A percentile compares a stretch with the other conserved stretches of the same genome.
Conservation (phyloP, 2,113 vertebrate genomes). For the Peromyscus leucopus region DNA sequence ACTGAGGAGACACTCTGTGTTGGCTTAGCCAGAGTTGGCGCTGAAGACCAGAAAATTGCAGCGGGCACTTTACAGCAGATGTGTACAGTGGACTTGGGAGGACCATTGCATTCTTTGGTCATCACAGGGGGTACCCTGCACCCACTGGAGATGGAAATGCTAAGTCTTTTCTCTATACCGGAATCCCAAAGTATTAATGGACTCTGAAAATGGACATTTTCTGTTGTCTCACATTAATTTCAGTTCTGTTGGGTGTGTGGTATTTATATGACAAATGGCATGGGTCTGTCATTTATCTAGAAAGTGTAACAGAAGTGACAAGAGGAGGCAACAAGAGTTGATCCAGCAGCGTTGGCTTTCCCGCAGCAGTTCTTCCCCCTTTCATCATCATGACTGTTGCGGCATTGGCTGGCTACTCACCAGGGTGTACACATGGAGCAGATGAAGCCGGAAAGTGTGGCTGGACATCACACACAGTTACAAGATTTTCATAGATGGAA, state of each 20-base stretch:
- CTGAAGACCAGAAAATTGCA: conserved; percentile 91
- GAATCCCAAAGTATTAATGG: conserved; percentile 80
- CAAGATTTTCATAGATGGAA: conserved; percentile 35
- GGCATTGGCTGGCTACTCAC: not conserved
- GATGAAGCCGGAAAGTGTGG: not conserved
- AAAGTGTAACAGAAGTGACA: conserved; percentile 17
- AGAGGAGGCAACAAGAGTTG: not conserved
- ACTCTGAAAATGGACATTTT: conserved; percentile 75
- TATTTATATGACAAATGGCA: not conserved
- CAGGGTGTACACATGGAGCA: not conserved
- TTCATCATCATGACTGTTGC: not conserved
- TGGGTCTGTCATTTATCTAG: not conserved
- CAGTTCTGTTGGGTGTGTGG: not conserved
- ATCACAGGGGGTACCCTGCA: conserved; percentile 94
- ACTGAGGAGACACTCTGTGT: conserved; percentile 90
- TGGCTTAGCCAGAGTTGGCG: conserved; percentile 93
- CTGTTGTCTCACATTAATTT: not conserved
- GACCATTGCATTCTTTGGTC: conserved; percentile 94
- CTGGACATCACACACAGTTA: not conserved
- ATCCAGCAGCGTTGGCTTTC: not conserved
- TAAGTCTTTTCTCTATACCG: conserved; percentile 90
- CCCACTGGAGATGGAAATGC: conserved; percentile 96
- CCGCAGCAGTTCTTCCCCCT: not conserved
- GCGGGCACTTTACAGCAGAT: conserved; percentile 91
- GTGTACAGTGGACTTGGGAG: conserved; percentile 91